Base-by-base conservation (phyloP, 2,888 invertebrate genomes). In the Villa cingulata region DNA sequence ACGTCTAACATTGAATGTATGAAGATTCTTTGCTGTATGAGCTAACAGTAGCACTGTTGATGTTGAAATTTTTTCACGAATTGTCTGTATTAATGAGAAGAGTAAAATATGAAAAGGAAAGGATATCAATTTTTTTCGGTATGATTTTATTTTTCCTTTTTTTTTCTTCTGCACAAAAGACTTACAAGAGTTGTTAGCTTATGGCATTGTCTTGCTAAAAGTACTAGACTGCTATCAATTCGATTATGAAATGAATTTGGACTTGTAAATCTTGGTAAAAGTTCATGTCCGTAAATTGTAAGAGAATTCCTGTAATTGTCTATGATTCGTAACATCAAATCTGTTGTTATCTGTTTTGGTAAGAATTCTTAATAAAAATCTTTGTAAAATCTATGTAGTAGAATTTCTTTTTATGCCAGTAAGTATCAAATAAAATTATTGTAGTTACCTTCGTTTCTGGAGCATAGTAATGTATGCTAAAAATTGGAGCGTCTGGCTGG, bases 41-140 rank as follows among this genome's bases (percentile, higher is more conserved):
- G 81, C 84, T 39, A 87, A 70, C 15, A 87, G 70, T 38, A 88
- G 66, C 16, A 86, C 73, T 0, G 86, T 87, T 0, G 82, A 74
- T 2, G 86, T 85, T 5, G 87, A 87, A 48, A 89, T 74, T 57
- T 81, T 74, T 62, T 88, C 86, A 9, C 84, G 76, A 23, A 86
- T 72, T 55, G 81, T 69, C 83, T 83, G 59, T 18, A 45, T 14
- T 1, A 14, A 29, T 19, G 7, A 32, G 23, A 40, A 27, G 23
- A 20, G n/a, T n/a, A n/a, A n/a, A n/a, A 14, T 15, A 27, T 29
- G 2, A n/a, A 23, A 41, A 9, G 14, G 23, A 19, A 32, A 39
- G n/a, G n/a, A n/a, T n/a, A 34, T 18, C 4, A 18, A 19, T 43
- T 36, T 36, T 18, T 37, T 27, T 27, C n/a, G 12, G 3, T 10